A percentile compares a stretch with the other conserved stretches of the same genome.
Evolutionary conservation across 2,113 vertebrate genomes (phyloP).

Genomic region (Alouatta palliata): DNA sequence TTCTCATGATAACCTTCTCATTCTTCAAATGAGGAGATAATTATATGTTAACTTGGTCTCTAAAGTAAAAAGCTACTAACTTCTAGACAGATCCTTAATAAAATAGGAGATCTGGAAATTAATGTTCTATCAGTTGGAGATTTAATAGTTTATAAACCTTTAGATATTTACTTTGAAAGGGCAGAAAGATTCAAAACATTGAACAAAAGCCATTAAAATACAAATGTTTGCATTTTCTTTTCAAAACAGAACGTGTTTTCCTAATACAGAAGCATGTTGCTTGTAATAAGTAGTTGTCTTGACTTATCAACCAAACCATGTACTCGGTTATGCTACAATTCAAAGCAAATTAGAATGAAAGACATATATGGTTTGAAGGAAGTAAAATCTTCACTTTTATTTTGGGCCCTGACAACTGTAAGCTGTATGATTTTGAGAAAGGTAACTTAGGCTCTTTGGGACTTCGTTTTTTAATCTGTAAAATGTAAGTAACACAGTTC

Average conservation of each 20-base stretch:
- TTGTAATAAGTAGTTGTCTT: constrained; percentile 18
- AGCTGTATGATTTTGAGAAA: not conserved
- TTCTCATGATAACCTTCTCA: constrained; percentile 22
- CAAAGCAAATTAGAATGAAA: constrained; percentile 18
- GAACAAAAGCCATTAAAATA: not conserved
- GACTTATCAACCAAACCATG: constrained; percentile 13
- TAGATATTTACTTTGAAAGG: not conserved
- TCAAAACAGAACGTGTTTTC: not conserved
- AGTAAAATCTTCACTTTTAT: not conserved
- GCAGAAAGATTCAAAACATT: not conserved
- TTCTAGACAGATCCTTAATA: not conserved
- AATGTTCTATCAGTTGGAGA: not conserved
- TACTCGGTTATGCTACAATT: constrained; percentile 24
- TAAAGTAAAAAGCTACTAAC: constrained; percentile 11
- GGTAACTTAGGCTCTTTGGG: not conserved
- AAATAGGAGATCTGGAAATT: not conserved
- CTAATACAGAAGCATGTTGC: not conserved
- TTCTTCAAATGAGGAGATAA: constrained; percentile 20
- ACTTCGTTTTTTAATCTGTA: not conserved
- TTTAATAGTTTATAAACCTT: not conserved
- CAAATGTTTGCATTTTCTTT: not conserved
- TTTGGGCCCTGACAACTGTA: not conserved
- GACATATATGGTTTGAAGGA: not conserved
- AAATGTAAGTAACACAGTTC: not conserved
- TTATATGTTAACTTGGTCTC: not conserved